Evolutionary conservation across 53 echinoderm and acorn worm genomes (phyloP).

Genomic region (Echinometra lucunter): DNA sequence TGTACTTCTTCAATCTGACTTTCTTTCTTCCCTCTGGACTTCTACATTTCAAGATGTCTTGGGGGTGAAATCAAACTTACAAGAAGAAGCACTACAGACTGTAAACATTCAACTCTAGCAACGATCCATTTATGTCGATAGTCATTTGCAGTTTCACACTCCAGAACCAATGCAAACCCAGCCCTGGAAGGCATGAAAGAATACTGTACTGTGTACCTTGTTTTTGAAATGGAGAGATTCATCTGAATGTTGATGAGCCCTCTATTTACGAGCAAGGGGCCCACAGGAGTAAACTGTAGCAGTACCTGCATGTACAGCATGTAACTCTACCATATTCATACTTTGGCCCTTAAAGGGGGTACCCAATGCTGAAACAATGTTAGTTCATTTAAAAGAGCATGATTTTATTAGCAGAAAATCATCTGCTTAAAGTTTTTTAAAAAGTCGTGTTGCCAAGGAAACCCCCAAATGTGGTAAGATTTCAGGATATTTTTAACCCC

Average conservation of each 20-base stretch:
- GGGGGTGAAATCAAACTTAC: slow-evolving; percentile 13
- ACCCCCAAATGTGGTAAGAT: too few species aligned
- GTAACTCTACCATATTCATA: neutral
- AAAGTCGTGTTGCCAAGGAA: too few species aligned
- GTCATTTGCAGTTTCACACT: slow-evolving; percentile 54
- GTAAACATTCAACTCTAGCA: slow-evolving; percentile 47
- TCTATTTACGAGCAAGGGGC: neutral
- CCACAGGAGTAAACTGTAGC: neutral
- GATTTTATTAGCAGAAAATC: too few species aligned
- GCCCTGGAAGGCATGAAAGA: slow-evolving; percentile 16
- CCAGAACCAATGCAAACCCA: slow-evolving; percentile 6
- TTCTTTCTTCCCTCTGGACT: neutral
- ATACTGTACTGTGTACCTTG: too few species aligned
- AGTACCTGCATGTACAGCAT: neutral
- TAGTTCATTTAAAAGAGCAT: too few species aligned
- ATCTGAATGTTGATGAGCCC: neutral
- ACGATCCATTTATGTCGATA: slow-evolving; percentile 58
- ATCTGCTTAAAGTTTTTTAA: too few species aligned
- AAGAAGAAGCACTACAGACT: slow-evolving; percentile 3
- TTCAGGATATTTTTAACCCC: too few species aligned
- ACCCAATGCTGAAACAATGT: too few species aligned
- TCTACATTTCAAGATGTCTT: slow-evolving; percentile 41
- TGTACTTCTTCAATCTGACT: neutral
- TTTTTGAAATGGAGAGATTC: neutral
- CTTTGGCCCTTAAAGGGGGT: slow-evolving; percentile 1